Base-by-base conservation (phyloP, 30 jellyfish, hydroid and myxozoan species). In the Chironex yamaguchii region DNA sequence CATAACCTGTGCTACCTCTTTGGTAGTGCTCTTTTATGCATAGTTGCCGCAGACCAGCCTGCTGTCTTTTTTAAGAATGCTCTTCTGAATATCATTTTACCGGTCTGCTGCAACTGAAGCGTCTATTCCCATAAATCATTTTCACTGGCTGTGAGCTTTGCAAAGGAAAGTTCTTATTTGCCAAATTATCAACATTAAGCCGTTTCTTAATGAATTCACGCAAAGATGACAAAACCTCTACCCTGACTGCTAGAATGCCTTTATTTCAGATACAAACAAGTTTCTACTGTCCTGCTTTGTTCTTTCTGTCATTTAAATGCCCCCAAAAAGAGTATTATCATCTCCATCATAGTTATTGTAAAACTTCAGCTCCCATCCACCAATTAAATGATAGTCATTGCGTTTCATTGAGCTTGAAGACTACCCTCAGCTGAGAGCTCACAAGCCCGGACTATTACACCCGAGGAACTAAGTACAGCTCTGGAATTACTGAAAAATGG, bases 1-100 rank as follows among this genome's bases (percentile, higher is more conserved):
- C 4, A 69, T 69, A 30, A 69, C 78, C 82, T 69, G 82, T 69
- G 82, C 67, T 69, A 4, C 82, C 82, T 69, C 82, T 69, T 29
- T 69, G 78, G n/a, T 34, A 4, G 82, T 69, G 82, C 67, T 69
- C 67, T 28, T 69, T 66, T 69, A 36, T 69, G 82, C 82, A 69
- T 28, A 4, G 82, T 3, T 69, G 3, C 36, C 20, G 31, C 68
- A 26, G 82, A 67, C 11, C 68, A 69, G 67, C 67, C 34, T 69
- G 82, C 82, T 67, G 76, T 69, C 76, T 69, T 2, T 69, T 31
- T 31, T 69, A 69, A 66, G 11, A 28, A 28, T 67, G 82, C 82
- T 69, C 82, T 69, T 50, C 67, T 4, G 82, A 69, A 28, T 69
- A 50, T 28, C 82, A 29, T 69, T 69, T 1, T 69, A 69, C 82